Conservation (phyloP, 2,797 vertebrate species). For the Pseudochirops cupreus region DNA sequence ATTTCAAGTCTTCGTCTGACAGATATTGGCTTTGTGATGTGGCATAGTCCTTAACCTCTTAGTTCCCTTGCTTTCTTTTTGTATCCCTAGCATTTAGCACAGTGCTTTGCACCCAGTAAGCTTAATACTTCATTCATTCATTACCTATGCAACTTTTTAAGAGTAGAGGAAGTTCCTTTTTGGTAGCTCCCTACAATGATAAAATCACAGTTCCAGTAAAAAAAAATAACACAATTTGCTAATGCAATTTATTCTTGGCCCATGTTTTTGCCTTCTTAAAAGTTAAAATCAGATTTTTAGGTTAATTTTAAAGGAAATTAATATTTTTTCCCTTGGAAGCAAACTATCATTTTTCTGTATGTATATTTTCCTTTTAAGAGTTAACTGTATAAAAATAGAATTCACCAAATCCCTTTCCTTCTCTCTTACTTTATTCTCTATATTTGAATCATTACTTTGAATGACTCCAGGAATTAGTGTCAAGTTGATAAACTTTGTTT, state of each 20-base stretch:
- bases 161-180: neutral
- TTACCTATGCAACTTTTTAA: neutral
- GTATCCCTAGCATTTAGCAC: neutral
- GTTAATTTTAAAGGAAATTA: conserved; percentile 32
- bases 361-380: neutral
- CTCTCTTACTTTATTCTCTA: neutral
- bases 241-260: neutral
- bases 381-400: neutral
- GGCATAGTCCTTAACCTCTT: neutral
- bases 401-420: neutral
- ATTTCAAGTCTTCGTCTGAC: neutral
- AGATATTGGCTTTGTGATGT: neutral
- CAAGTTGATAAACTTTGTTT: neutral
- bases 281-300: conserved; percentile 41
- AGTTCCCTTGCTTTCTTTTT: neutral
- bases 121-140: neutral
- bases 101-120: neutral
- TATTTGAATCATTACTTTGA: neutral
- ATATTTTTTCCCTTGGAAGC: conserved; percentile 20
- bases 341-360: conserved; percentile 1
- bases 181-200: conserved; percentile 4
- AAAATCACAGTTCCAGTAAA: neutral
- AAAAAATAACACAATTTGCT: neutral
- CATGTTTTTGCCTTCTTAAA: conserved; percentile 18
- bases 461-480: neutral